Evolutionary conservation across 2,888 invertebrate genomes (phyloP), one percentile per base, ranked within the genome.

Genomic region (Clanis bilineata): DNA sequence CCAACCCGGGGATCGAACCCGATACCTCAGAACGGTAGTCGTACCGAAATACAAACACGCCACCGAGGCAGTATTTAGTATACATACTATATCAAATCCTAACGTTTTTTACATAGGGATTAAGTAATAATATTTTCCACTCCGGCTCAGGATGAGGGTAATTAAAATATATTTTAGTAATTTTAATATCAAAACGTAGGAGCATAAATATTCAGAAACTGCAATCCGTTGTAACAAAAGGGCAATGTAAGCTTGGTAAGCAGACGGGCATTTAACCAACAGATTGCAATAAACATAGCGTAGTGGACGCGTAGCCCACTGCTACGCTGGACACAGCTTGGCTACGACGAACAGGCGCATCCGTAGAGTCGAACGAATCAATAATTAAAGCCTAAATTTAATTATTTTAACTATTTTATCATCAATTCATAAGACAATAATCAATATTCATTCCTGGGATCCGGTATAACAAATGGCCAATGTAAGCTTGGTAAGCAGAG

Each of bases 261-360:
- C 87, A 86, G 84, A 79, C 81, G 86, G 77, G 82, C 86, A 85
- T 84, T 87, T 88, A 88, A 87, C 86, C 86, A 79, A 87, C 88
- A 89, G 90, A 90, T 89, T 89, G 89, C 86, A 89, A 89, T 89
- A 89, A 90, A 90, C 90, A 89, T 86, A 82, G 87, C 82, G 82
- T 76, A 83, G 80, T 84, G 85, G 83, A 85, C 86, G 84, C 84
- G 79, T 79, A 81, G 81, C 80, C 77, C 78, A 77, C 79, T 79
- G 79, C 79, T 79, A 80, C 79, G 82, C 82, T 74, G 87, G 88
- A 88, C 89, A 85, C 83, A 86, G 87, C 83, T 82, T 84, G 86
- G 71, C 83, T 82, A 79, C 74, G 70, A 57, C 66, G 80, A 64
- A 81, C 79, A 83, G 64, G 7, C 70, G 56, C 57, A 25, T 1